Conservation (phyloP, 2,797 vertebrate species). For the Enteromius paludinosus region DNA sequence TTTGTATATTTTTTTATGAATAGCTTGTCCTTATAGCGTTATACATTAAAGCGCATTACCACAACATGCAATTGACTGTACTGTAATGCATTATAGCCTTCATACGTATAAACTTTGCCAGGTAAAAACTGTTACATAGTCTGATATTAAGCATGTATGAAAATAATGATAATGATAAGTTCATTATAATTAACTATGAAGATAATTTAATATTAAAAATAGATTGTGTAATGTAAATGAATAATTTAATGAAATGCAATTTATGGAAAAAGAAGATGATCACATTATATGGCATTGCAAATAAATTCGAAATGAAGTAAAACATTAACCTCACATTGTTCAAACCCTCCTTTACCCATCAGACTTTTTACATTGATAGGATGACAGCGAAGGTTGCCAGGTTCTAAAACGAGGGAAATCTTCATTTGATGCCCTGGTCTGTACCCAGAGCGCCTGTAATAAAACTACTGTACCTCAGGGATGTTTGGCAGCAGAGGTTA, state of each 20-base stretch:
- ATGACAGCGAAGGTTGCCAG: conserved; percentile 65
- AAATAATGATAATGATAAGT: background rate
- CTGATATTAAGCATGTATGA: background rate
- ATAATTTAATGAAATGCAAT: background rate
- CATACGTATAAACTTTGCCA: background rate
- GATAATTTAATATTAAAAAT: no score
- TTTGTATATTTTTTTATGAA: background rate
- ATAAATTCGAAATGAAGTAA: background rate
- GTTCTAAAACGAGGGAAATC: conserved; percentile 16
- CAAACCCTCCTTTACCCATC: background rate
- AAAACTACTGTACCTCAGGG: conserved; percentile 58
- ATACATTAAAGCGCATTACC: background rate
- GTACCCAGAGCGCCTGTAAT: conserved; percentile 58
- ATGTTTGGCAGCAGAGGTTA: conserved; percentile 71
- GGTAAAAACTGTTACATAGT: background rate
- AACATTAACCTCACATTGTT: conserved; percentile 35
- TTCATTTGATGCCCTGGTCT: conserved; percentile 36
- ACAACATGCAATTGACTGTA: background rate
- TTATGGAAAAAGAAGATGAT: background rate
- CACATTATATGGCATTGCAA: background rate
- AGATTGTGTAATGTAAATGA: background rate
- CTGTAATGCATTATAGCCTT: background rate
- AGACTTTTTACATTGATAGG: conserved; percentile 72
- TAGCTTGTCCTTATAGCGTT: background rate
- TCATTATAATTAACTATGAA: background rate